phyloP scores from a whole-genome alignment of 1,140 invertebrate genomes.

The Drosophila sechellia region DNA sequence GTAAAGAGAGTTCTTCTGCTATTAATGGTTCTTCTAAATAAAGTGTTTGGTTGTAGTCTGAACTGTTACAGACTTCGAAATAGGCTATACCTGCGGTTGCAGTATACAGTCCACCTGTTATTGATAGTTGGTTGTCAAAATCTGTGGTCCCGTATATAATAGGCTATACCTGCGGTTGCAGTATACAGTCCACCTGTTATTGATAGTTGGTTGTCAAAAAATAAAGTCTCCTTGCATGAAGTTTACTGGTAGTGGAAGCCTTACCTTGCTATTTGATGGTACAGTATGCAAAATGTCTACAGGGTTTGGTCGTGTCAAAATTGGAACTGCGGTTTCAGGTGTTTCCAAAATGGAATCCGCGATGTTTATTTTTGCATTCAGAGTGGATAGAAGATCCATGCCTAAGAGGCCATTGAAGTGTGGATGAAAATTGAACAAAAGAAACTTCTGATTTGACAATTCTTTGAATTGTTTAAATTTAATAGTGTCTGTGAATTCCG shows the following conservation, averaged over 20 bases:
- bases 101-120: slow-evolving; percentile 1
- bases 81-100: background rate
- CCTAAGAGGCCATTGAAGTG: slow-evolving; percentile 5
- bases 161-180: no score
- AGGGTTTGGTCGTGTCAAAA: background rate
- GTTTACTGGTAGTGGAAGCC: background rate
- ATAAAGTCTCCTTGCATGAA: slow-evolving; percentile 11
- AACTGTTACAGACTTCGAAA: slow-evolving; percentile 3
- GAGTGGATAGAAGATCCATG: background rate
- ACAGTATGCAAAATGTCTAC: background rate
- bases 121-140: background rate
- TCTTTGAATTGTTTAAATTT: slow-evolving; percentile 8
- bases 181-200: no score
- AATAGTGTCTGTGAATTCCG: slow-evolving; percentile 11
- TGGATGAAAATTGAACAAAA: slow-evolving; percentile 10
- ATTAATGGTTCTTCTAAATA: slow-evolving; percentile 7
- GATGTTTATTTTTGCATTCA: slow-evolving; percentile 15
- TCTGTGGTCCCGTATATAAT: slow-evolving; percentile 11
- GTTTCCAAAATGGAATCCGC: background rate
- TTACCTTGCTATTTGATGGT: slow-evolving; percentile 1
- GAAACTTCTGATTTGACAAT: background rate
- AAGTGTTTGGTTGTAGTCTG: slow-evolving; percentile 9
- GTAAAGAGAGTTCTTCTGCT: background rate
- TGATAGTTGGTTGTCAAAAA: no score
- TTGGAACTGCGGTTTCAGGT: background rate